These are phyloP conservation scores for Bubalus kerabau DNA, from an alignment of 2,113 vertebrate species.

Conservation along the genomic window DNA sequence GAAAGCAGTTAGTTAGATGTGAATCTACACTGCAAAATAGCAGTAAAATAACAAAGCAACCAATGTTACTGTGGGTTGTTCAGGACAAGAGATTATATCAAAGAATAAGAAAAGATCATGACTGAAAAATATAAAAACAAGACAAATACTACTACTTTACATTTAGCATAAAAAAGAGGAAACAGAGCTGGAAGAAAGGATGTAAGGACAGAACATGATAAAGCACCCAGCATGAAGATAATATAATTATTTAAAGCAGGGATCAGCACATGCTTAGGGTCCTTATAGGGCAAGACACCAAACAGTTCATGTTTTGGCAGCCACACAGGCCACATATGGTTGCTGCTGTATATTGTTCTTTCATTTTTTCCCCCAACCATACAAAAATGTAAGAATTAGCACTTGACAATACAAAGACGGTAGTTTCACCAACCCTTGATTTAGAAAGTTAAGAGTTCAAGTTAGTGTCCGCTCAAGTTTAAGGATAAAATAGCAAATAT, in stretches of 20 bases:
- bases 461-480: constrained; percentile 18
- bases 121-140: background rate
- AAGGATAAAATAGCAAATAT: background rate
- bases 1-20: constrained; percentile 23
- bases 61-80: background rate
- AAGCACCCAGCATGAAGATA: background rate
- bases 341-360: background rate
- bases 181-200: background rate
- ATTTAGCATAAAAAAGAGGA: background rate
- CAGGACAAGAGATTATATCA: background rate
- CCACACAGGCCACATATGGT: background rate
- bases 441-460: background rate
- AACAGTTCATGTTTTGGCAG: background rate
- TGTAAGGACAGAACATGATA: background rate
- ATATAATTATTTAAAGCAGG: background rate
- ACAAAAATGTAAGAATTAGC: background rate
- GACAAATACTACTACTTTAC: background rate
- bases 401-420: background rate
- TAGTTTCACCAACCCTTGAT: background rate
- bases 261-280: background rate
- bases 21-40: background rate
- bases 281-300: background rate
- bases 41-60: background rate
- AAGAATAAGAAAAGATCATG: background rate
- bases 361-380: background rate